These are phyloP conservation scores for Tiliacea aurago DNA, from an alignment of 2,888 invertebrate genomes.

Conservation along the genomic window DNA sequence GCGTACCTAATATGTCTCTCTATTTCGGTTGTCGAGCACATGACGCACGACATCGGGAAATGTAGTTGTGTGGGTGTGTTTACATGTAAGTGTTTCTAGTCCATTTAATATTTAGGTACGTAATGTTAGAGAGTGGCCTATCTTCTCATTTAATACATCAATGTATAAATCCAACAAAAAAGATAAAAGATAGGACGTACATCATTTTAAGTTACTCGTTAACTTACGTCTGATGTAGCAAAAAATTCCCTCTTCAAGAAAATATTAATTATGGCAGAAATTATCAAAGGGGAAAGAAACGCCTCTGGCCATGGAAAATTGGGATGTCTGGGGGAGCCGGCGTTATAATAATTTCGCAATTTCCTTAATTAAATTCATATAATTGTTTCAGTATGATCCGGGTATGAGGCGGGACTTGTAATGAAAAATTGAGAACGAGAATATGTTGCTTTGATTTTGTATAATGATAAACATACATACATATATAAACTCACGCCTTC, in stretches of 20 bases:
- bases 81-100: too few species aligned
- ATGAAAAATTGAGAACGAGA: neutral
- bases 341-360: constrained; percentile 49
- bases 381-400: constrained; percentile 47
- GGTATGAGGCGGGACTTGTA: constrained; percentile 6
- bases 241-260: constrained; percentile 35
- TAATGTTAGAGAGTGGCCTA: too few species aligned
- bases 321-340: constrained; percentile 27
- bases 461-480: neutral
- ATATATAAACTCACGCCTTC: too few species aligned
- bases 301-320: constrained; percentile 51
- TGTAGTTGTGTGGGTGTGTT: too few species aligned
- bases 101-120: too few species aligned
- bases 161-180: too few species aligned
- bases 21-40: too few species aligned
- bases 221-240: constrained; percentile 42
- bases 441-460: neutral
- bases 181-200: constrained; percentile 30
- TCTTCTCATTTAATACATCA: too few species aligned
- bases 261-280: constrained; percentile 60
- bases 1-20: too few species aligned
- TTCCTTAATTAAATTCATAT: constrained; percentile 58
- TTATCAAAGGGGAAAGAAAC: constrained; percentile 54
- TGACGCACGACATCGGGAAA: too few species aligned
- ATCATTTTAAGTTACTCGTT: constrained; percentile 44